Evolutionary conservation across 2,113 vertebrate species (phyloP).

Genomic region (Laticauda colubrina): DNA sequence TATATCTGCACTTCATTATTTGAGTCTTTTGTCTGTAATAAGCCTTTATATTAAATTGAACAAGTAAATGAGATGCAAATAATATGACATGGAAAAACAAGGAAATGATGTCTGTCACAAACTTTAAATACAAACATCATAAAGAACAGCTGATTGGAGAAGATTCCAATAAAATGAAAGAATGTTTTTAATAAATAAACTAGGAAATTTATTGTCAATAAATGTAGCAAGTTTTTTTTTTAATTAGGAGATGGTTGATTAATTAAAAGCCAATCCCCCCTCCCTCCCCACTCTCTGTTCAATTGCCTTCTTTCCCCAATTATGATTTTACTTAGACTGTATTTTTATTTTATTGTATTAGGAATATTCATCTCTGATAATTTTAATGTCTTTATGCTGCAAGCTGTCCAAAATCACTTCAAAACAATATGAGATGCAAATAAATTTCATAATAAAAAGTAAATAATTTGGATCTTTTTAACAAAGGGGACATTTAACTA

Average conservation of each 20-base stretch:
- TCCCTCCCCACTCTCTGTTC: not conserved
- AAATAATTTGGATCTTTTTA: not conserved
- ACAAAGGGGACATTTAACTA: not conserved
- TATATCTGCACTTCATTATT: not conserved
- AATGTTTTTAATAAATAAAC: not conserved
- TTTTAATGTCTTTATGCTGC: not conserved
- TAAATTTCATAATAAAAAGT: not conserved
- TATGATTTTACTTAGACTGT: not conserved
- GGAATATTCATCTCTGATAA: not conserved
- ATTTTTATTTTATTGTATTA: not conserved
- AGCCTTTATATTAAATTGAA: not conserved
- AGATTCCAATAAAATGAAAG: not conserved
- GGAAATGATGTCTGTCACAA: not conserved
- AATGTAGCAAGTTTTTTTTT: not conserved
- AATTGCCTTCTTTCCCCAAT: not conserved
- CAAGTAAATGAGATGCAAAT: not conserved
- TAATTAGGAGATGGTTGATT: not conserved
- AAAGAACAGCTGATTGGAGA: not conserved
- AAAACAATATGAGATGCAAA: not conserved
- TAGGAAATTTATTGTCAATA: not conserved
- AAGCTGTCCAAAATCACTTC: not conserved
- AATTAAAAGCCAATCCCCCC: not conserved
- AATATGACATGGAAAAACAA: not conserved
- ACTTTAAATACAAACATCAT: not conserved
- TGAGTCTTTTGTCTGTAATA: not conserved